phyloP scores from a whole-genome alignment of 2,888 invertebrate genomes.

The Fragum whitleyi region DNA sequence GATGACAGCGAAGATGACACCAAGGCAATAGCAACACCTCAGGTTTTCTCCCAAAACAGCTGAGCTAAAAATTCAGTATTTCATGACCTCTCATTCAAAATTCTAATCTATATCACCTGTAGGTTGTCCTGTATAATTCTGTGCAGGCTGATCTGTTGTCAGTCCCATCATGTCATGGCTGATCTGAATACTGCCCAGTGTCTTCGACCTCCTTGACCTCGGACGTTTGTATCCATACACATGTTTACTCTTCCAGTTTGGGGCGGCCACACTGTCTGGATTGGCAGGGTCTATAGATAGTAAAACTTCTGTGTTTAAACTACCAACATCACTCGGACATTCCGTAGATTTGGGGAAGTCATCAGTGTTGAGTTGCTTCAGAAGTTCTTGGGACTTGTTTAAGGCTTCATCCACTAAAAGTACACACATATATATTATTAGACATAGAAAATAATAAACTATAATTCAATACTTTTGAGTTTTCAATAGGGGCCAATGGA shows the following conservation, averaged over 20 bases:
- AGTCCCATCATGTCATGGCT: slow-evolving; percentile 61
- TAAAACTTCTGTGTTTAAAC: slow-evolving; percentile 71
- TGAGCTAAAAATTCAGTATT: too few relatives aligned
- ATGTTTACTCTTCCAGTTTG: slow-evolving; percentile 66
- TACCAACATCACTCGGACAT: slow-evolving; percentile 72
- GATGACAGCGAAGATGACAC: too few relatives aligned
- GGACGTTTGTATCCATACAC: slow-evolving; percentile 72
- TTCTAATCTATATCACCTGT: too few relatives aligned
- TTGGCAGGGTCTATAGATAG: slow-evolving; percentile 69
- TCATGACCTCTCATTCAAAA: too few relatives aligned
- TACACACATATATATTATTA: background rate
- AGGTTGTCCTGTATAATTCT: slow-evolving; percentile 54
- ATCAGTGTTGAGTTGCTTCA: slow-evolving; percentile 65
- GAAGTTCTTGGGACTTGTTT: slow-evolving; percentile 69
- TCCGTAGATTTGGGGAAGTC: slow-evolving; percentile 50
- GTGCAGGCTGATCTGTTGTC: slow-evolving; percentile 39
- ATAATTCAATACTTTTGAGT: too few relatives aligned
- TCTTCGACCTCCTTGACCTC: slow-evolving; percentile 61
- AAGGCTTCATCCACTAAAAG: slow-evolving; percentile 73
- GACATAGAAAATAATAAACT: too few relatives aligned
- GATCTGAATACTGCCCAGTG: slow-evolving; percentile 63
- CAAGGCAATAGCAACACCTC: too few relatives aligned
- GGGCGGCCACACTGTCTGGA: slow-evolving; percentile 7
- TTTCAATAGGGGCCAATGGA: too few relatives aligned
- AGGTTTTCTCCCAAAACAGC: too few relatives aligned